These are phyloP conservation scores for Cryptocephalus primarius DNA, from an alignment of 2,888 invertebrate species.

Conservation along the genomic window DNA sequence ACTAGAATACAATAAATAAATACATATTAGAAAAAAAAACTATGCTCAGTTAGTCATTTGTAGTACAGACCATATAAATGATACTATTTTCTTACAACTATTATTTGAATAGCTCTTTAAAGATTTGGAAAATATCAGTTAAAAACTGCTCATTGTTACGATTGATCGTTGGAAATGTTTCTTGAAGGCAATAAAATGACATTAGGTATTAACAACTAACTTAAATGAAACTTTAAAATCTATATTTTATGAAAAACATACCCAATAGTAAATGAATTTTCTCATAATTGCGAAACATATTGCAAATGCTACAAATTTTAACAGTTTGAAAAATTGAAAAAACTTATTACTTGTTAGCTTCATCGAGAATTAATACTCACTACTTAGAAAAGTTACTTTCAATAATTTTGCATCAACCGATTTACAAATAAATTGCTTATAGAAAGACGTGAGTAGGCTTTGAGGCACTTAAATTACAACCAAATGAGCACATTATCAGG, in stretches of 20 bases:
- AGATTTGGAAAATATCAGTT: too few species aligned
- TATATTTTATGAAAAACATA: slow-evolving; percentile 27
- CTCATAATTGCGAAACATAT: slow-evolving; percentile 21
- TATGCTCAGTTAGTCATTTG: slow-evolving; percentile 9
- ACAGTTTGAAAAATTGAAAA: neutral
- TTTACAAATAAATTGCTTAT: slow-evolving; percentile 6
- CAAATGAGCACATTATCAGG: slow-evolving; percentile 79
- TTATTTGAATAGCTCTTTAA: neutral
- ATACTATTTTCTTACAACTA: neutral
- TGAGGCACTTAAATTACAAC: slow-evolving; percentile 45
- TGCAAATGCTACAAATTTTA: slow-evolving; percentile 17
- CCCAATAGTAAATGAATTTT: slow-evolving; percentile 25
- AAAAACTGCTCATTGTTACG: neutral
- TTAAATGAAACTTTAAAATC: slow-evolving; percentile 20
- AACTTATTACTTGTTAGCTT: neutral
- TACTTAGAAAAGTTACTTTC: neutral
- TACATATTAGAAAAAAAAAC: slow-evolving; percentile 6
- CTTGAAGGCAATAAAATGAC: neutral
- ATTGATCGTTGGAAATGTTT: neutral
- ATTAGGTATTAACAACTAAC: slow-evolving; percentile 19
- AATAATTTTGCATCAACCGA: neutral
- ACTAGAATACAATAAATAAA: slow-evolving; percentile 22
- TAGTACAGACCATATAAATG: slow-evolving; percentile 12
- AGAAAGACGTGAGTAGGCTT: neutral
- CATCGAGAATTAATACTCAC: neutral